phyloP scores from a whole-genome alignment of 2,888 invertebrate species.

The Acanthosoma haemorrhoidale region DNA sequence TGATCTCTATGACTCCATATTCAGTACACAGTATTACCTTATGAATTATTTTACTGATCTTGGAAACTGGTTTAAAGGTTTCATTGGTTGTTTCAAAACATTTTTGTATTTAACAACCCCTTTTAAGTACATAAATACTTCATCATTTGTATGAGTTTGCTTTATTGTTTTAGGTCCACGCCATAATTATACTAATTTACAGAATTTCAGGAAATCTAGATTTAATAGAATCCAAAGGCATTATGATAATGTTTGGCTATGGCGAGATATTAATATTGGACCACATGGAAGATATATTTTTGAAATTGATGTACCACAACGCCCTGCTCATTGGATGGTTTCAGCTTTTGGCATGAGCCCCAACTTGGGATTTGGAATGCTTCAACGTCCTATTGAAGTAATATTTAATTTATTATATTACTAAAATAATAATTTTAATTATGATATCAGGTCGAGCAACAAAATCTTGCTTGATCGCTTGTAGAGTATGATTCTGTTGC shows the following conservation, averaged over 20 bases:
- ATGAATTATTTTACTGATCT: too few relatives aligned
- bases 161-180: conserved; percentile 50
- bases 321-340: conserved; percentile 88
- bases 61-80: too few relatives aligned
- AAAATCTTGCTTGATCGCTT: too few relatives aligned
- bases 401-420: conserved; percentile 37
- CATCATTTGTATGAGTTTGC: too few relatives aligned
- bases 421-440: neutral
- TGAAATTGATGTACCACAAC: conserved; percentile 74
- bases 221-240: conserved; percentile 84
- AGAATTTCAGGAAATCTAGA: conserved; percentile 71
- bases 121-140: too few relatives aligned
- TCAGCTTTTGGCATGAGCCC: conserved; percentile 88
- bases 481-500: too few relatives aligned
- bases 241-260: conserved; percentile 92
- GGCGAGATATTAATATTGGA: conserved; percentile 89
- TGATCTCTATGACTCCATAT: too few relatives aligned
- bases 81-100: too few relatives aligned
- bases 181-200: conserved; percentile 62
- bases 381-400: conserved; percentile 69
- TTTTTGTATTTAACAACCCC: too few relatives aligned
- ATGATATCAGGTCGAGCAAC: too few relatives aligned
- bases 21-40: too few relatives aligned
- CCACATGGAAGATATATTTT: conserved; percentile 86
- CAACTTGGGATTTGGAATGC: conserved; percentile 69